A percentile compares a stretch with the other conserved stretches of the same genome.
phyloP scores from a whole-genome alignment of 2,888 invertebrate genomes.

The Cephalotes varians region DNA sequence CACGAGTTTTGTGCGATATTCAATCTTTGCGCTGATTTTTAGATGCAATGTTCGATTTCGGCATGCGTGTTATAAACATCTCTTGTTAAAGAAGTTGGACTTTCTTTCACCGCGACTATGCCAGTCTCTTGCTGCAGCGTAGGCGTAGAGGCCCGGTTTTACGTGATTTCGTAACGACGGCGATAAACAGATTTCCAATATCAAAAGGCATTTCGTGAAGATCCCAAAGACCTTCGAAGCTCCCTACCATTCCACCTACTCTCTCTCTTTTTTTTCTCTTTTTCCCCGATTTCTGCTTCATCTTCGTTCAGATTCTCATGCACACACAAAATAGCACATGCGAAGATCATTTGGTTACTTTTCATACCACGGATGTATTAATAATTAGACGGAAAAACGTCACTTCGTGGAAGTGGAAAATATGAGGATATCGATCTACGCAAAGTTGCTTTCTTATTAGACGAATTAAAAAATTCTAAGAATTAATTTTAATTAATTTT shows the following conservation, averaged over 20 bases:
- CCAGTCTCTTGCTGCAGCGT: constrained; percentile 64
- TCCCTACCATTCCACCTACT: constrained; percentile 16
- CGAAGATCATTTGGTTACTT: constrained; percentile 14
- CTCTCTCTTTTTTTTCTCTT: background rate
- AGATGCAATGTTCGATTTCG: constrained; percentile 30
- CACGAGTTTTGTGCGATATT: too few species aligned
- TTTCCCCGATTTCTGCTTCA: background rate
- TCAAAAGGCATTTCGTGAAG: constrained; percentile 72
- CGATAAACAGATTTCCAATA: constrained; percentile 73
- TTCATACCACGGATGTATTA: background rate
- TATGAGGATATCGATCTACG: background rate
- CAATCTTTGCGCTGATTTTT: background rate
- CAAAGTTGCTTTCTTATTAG: background rate
- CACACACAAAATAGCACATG: constrained; percentile 3
- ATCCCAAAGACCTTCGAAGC: constrained; percentile 64
- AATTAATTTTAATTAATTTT: background rate
- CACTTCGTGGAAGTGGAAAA: background rate
- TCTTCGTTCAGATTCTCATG: background rate
- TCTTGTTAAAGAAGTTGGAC: constrained; percentile 72
- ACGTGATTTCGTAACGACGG: constrained; percentile 78
- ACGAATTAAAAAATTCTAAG: background rate
- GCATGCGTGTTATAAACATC: constrained; percentile 62
- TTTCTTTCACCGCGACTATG: constrained; percentile 73
- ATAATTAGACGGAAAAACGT: constrained; percentile 10
- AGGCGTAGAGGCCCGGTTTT: constrained; percentile 78